A percentile compares a stretch with the other conserved stretches of the same genome.
phyloP scores from a whole-genome alignment of 2,888 invertebrate species.

The Pheosia tremula region DNA sequence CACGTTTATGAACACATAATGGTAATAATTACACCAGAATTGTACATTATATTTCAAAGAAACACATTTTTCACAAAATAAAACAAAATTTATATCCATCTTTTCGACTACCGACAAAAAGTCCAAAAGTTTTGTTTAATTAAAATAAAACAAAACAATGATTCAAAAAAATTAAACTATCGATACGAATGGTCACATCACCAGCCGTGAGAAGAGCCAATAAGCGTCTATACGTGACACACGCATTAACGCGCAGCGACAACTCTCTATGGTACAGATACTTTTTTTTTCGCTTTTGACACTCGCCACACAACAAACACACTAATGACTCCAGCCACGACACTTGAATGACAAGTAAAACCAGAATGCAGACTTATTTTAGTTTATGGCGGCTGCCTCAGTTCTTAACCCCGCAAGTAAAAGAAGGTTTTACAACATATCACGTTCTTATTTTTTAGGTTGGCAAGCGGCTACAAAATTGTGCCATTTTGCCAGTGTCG shows the following conservation, averaged over 20 bases:
- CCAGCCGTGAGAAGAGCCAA: conserved; percentile 62
- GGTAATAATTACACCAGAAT: too few relatives aligned
- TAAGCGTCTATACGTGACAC: conserved; percentile 62
- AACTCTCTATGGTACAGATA: conserved; percentile 34
- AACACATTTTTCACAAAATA: too few relatives aligned
- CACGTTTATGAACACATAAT: too few relatives aligned
- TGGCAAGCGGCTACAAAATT: too few relatives aligned
- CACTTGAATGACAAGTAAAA: not conserved
- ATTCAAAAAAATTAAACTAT: conserved; percentile 12
- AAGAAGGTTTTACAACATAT: too few relatives aligned
- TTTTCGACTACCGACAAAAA: too few relatives aligned
- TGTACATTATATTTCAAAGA: too few relatives aligned
- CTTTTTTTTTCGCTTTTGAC: conserved; percentile 16
- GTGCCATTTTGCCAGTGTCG: too few relatives aligned
- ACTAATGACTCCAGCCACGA: conserved; percentile 5
- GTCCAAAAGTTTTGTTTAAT: not conserved
- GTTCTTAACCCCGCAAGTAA: too few relatives aligned
- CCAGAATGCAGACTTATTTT: not conserved
- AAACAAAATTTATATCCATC: too few relatives aligned
- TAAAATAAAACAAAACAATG: not conserved
- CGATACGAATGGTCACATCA: conserved; percentile 42
- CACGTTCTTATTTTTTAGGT: too few relatives aligned
- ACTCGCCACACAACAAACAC: conserved; percentile 10
- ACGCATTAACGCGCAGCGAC: conserved; percentile 64
- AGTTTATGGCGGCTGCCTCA: too few relatives aligned